phyloP scores from a whole-genome alignment of 2,888 invertebrate species.

The Pandemis cinnamomeana region DNA sequence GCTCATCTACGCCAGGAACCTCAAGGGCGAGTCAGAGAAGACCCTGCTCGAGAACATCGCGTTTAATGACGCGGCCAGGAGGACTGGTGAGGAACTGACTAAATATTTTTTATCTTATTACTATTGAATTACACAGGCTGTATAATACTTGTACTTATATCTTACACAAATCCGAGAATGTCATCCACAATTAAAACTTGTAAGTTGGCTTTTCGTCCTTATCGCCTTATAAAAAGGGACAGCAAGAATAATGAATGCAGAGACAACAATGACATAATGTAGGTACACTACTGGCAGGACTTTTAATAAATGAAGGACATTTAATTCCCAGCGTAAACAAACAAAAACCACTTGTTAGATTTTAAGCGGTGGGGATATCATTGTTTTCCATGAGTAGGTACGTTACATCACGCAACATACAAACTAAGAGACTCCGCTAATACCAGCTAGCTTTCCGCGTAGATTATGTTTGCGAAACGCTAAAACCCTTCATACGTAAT shows the following conservation, averaged over 20 bases:
- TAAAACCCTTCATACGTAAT: conserved; percentile 11
- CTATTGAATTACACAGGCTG: no score
- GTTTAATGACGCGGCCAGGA: conserved; percentile 93
- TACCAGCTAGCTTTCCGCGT: conserved; percentile 2
- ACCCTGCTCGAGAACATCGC: conserved; percentile 93
- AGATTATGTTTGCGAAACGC: conserved; percentile 11
- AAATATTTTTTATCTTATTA: no score
- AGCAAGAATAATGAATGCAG: no score
- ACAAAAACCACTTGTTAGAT: neutral
- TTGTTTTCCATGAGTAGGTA: neutral
- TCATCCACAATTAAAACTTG: no score
- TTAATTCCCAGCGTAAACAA: neutral
- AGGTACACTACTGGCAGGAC: neutral
- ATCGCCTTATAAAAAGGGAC: no score
- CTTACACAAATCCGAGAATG: no score
- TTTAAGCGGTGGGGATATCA: neutral
- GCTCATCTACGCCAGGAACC: conserved; percentile 92
- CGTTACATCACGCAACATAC: neutral
- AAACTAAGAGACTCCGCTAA: neutral
- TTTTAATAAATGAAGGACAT: neutral
- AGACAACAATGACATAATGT: neutral
- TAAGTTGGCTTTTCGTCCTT: no score
- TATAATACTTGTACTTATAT: no score
- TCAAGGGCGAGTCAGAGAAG: conserved; percentile 93
- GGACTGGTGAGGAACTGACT: conserved; percentile 86